These are phyloP conservation scores for Corydoras maculifer DNA, from an alignment of 2,113 vertebrate species.

Conservation along the genomic window DNA sequence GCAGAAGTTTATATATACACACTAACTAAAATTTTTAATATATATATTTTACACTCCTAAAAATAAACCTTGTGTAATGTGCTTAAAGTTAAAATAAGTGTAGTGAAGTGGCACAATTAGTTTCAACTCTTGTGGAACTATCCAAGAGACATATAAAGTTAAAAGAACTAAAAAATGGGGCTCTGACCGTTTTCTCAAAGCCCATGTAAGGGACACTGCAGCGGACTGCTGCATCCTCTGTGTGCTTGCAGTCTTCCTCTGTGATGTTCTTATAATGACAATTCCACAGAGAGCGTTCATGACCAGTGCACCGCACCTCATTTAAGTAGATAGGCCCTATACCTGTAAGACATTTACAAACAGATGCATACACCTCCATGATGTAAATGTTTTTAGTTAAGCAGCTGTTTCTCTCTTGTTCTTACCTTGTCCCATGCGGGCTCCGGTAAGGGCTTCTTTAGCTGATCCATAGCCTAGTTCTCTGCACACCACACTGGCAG, in stretches of 20 bases:
- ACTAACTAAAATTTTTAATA: too few relatives aligned
- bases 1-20: neutral
- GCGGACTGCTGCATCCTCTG: slow-evolving; percentile 75
- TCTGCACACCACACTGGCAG: slow-evolving; percentile 90
- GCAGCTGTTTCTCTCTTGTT: neutral
- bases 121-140: too few relatives aligned
- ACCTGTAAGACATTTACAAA: slow-evolving; percentile 57
- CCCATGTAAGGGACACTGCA: slow-evolving; percentile 89
- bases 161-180: neutral
- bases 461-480: slow-evolving; percentile 93
- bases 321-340: slow-evolving; percentile 89
- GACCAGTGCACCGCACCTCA: slow-evolving; percentile 80
- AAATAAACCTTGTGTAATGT: too few relatives aligned
- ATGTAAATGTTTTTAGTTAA: too few relatives aligned
- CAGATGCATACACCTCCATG: too few relatives aligned
- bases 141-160: too few relatives aligned
- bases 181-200: slow-evolving; percentile 81
- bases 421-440: slow-evolving; percentile 90
- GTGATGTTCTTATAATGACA: slow-evolving; percentile 88
- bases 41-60: too few relatives aligned
- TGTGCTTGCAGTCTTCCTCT: slow-evolving; percentile 80
- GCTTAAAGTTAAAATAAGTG: too few relatives aligned
- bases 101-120: too few relatives aligned
- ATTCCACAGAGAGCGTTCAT: slow-evolving; percentile 79
- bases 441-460: slow-evolving; percentile 84